These are phyloP conservation scores for Andricus grossulariae DNA, from an alignment of 1,140 invertebrate genomes.

Conservation along the genomic window DNA sequence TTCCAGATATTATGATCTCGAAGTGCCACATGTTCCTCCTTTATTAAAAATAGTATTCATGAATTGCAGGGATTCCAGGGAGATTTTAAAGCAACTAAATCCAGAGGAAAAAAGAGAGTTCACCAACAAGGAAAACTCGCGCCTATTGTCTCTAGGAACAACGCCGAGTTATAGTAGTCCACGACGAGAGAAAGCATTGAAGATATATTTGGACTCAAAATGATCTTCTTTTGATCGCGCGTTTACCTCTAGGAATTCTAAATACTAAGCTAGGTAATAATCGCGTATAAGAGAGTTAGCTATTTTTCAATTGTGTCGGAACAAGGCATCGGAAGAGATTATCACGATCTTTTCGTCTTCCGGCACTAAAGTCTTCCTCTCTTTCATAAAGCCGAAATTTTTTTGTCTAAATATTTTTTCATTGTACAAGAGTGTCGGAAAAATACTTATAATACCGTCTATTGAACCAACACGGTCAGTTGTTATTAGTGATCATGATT, in stretches of 20 bases:
- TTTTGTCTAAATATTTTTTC: slow-evolving; percentile 8
- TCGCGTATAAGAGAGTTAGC: slow-evolving; percentile 42
- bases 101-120: slow-evolving; percentile 81
- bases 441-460: background rate
- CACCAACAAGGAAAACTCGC: slow-evolving; percentile 78
- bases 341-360: background rate
- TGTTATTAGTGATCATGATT: slow-evolving; percentile 22
- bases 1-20: background rate
- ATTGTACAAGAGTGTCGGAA: background rate
- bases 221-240: slow-evolving; percentile 53
- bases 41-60: slow-evolving; percentile 44
- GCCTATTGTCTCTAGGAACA: slow-evolving; percentile 67
- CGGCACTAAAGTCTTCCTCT: slow-evolving; percentile 22
- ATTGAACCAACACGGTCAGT: background rate
- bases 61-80: slow-evolving; percentile 79
- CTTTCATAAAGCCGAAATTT: slow-evolving; percentile 27
- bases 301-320: slow-evolving; percentile 22
- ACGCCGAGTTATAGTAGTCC: slow-evolving; percentile 74
- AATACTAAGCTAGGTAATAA: slow-evolving; percentile 48
- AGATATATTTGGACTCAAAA: slow-evolving; percentile 83
- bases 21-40: background rate
- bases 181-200: slow-evolving; percentile 83
- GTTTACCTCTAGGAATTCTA: slow-evolving; percentile 35
- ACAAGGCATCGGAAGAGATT: slow-evolving; percentile 25
- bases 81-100: slow-evolving; percentile 78